Conservation (phyloP, 2,888 invertebrate genomes). For the Andrena flavipes region DNA sequence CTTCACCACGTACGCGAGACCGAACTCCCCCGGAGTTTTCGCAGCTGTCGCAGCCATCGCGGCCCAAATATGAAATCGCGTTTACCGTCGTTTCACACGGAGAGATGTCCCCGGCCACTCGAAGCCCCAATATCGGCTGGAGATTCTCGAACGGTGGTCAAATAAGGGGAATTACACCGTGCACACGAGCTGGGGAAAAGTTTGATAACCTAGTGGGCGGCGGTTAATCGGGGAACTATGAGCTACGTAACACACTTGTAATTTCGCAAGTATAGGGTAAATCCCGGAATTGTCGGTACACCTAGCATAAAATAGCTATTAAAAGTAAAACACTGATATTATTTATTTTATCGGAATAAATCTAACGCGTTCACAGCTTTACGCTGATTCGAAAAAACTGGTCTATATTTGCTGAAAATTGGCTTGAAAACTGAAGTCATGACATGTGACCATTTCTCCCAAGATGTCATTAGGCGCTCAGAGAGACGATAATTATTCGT, state of each 20-base stretch:
- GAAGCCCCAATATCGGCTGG: conserved; percentile 13
- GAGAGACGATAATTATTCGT: too few species aligned
- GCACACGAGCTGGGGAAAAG: background rate
- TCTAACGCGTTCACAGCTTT: too few species aligned
- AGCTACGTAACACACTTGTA: background rate
- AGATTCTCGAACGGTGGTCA: background rate
- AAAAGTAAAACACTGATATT: too few species aligned
- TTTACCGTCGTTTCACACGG: conserved; percentile 10
- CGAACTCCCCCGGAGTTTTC: background rate
- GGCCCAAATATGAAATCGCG: conserved; percentile 11
- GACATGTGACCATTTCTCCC: too few species aligned
- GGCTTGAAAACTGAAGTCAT: too few species aligned
- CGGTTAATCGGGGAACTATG: background rate
- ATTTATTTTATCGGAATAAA: too few species aligned
- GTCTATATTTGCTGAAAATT: too few species aligned
- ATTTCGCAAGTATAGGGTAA: background rate
- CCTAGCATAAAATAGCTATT: too few species aligned
- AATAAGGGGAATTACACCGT: conserved; percentile 13
- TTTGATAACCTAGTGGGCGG: background rate
- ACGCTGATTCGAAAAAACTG: too few species aligned
- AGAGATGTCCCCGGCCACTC: background rate
- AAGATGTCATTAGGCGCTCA: too few species aligned
- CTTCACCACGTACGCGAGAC: background rate
- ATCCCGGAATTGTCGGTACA: too few species aligned
- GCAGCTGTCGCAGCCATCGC: conserved; percentile 31